Conservation (phyloP, 2,797 vertebrate species). For the Passerculus sandwichensis region DNA sequence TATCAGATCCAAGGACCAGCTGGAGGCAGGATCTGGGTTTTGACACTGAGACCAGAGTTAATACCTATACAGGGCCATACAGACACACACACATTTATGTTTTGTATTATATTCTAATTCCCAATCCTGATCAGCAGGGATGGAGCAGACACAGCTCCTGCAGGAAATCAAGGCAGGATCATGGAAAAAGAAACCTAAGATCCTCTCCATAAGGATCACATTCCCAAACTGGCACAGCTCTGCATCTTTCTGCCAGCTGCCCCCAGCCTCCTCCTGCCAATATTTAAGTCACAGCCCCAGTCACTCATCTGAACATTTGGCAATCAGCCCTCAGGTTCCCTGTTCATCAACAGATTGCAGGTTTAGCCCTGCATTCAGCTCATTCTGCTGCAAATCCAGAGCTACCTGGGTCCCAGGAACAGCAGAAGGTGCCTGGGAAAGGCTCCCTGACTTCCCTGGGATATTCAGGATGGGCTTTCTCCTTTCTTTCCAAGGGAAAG, state of each 20-base stretch:
- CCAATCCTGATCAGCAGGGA: background rate
- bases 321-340: background rate
- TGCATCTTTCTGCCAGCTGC: background rate
- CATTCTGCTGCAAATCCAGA: accelerated
- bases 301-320: background rate
- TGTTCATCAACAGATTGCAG: background rate
- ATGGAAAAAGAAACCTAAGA: background rate
- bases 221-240: background rate
- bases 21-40: background rate
- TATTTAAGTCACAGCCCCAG: background rate
- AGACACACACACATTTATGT: accelerated
- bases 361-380: background rate
- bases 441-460: background rate
- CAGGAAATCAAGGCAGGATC: background rate
- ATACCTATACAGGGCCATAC: accelerated
- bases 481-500: background rate
- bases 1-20: background rate
- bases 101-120: background rate
- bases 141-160: background rate
- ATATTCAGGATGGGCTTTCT: background rate
- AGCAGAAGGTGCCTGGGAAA: background rate
- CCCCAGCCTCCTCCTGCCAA: background rate
- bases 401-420: background rate
- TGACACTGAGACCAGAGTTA: background rate
- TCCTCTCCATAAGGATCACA: too few species aligned